Evolutionary conservation across 2,797 vertebrate genomes (phyloP).

Genomic region (Spondyliosoma cantharus): DNA sequence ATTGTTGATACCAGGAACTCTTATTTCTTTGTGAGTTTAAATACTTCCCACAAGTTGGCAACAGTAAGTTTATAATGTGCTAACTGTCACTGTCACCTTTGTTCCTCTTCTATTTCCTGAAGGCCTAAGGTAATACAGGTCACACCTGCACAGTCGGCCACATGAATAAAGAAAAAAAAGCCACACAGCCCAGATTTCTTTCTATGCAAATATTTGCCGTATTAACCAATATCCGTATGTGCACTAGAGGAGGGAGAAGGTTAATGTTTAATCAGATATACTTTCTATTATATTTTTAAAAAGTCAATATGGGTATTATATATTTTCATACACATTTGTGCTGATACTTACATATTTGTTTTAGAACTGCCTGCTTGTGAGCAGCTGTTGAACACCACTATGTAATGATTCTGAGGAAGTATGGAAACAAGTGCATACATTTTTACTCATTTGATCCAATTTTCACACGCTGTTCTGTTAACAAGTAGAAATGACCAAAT

Average conservation of each 20-base stretch:
- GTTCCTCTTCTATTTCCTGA: constrained; percentile 51
- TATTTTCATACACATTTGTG: background rate
- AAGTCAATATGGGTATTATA: background rate
- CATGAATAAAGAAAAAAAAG: background rate
- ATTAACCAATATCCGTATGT: background rate
- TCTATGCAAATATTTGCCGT: constrained; percentile 35
- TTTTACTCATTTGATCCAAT: background rate
- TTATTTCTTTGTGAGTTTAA: background rate
- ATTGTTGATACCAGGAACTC: constrained; percentile 4
- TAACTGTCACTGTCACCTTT: constrained; percentile 7
- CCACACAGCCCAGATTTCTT: background rate
- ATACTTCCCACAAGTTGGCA: background rate
- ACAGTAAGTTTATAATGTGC: background rate
- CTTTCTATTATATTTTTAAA: background rate
- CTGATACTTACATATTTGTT: too few relatives aligned
- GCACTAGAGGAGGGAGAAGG: background rate
- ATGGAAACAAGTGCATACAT: background rate
- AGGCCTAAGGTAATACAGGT: background rate
- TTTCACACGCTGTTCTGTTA: background rate
- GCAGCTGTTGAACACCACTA: background rate
- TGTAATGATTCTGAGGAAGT: background rate
- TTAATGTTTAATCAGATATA: background rate
- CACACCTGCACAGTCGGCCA: background rate
- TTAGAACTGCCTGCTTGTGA: background rate
- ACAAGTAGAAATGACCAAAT: background rate